Base-by-base conservation (phyloP, 2,797 vertebrate species). In the Lemur catta region DNA sequence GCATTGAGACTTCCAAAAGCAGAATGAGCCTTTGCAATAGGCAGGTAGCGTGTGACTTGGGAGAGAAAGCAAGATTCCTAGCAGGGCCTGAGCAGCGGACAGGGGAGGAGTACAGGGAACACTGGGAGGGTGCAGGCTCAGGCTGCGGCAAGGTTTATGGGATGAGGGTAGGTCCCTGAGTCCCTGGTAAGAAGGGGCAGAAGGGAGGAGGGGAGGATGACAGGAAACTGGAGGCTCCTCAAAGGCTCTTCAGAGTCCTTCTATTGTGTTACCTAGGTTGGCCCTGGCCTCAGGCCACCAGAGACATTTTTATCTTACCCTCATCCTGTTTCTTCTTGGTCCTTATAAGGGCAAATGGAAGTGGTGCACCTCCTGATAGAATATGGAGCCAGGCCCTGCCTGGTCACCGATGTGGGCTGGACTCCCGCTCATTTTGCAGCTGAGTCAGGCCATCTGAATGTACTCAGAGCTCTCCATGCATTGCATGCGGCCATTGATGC, bases 341-440 rank as follows among this genome's bases (percentile, higher is more conserved):
- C 2, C 59, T 2, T 89, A 76, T 1, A 96, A 99, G 99, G 99
- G 61, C 98, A 99, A 6, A 95, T 98, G 1, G 99, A 99, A n/a
- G 98, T 98, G 1, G 96, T 98, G 2, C 97, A 98, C 96, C 97
- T 99, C 30, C 98, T 99, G 0, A 97, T 99, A 50, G 98, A 98
- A 48, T 98, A 99, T 0, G 99, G 99, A 0, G 99, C 99, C 72
- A 98, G 99, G 65, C 98, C 97, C 0, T 99, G 99, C 96, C 98
- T 99, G 93, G 98, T 98, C 86, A 99, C 99, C 0, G 98, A 98
- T 1, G 98, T 98, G 13, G 99, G 99, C 35, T 99, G 99, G 99
- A 99, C 99, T 0, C 96, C 99, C 0, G 99, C 99, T 57, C 99
- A 99, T 97, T 99, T 99, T n/a, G 99, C 99, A 1, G 99, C 99